phyloP scores from a whole-genome alignment of 2,113 vertebrate genomes.

The Oryzias celebensis region DNA sequence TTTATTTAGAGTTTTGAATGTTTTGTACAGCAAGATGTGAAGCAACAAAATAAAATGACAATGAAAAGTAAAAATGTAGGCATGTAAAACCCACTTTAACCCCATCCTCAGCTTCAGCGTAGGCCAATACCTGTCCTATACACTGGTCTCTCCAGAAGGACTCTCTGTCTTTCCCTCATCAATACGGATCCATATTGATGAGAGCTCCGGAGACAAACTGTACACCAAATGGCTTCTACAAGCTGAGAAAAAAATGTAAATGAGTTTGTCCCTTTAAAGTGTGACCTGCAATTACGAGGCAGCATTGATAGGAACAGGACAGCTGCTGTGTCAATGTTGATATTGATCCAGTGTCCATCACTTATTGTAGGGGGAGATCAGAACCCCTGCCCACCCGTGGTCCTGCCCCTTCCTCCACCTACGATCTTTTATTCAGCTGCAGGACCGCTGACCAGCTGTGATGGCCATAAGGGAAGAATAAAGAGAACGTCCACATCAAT shows the following conservation, averaged over 20 bases:
- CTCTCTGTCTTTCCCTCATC: slow-evolving; percentile 30
- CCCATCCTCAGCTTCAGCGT: neutral
- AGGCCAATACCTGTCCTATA: neutral
- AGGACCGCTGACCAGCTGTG: slow-evolving; percentile 59
- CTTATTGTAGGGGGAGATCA: slow-evolving; percentile 54
- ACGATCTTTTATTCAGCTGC: slow-evolving; percentile 56
- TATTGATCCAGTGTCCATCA: slow-evolving; percentile 76
- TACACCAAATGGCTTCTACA: slow-evolving; percentile 34
- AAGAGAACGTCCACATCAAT: slow-evolving; percentile 5
- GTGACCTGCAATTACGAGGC: slow-evolving; percentile 51
- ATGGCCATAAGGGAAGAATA: slow-evolving; percentile 22
- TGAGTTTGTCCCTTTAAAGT: slow-evolving; percentile 59
- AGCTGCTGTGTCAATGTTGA: slow-evolving; percentile 73
- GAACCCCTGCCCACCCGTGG: slow-evolving; percentile 37
- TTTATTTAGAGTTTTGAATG: no score
- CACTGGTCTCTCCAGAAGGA: neutral
- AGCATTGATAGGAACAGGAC: slow-evolving; percentile 65
- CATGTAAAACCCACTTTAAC: neutral
- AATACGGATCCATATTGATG: slow-evolving; percentile 46
- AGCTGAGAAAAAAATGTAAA: slow-evolving; percentile 47
- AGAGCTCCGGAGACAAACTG: slow-evolving; percentile 37
- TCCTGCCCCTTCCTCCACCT: slow-evolving; percentile 29
- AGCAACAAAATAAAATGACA: no score
- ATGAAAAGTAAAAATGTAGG: no score
- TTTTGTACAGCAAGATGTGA: no score